A percentile compares a stretch with the other conserved stretches of the same genome.
These are phyloP conservation scores for Salticus scenicus DNA, from an alignment of 2,888 invertebrate species.

Conservation along the genomic window DNA sequence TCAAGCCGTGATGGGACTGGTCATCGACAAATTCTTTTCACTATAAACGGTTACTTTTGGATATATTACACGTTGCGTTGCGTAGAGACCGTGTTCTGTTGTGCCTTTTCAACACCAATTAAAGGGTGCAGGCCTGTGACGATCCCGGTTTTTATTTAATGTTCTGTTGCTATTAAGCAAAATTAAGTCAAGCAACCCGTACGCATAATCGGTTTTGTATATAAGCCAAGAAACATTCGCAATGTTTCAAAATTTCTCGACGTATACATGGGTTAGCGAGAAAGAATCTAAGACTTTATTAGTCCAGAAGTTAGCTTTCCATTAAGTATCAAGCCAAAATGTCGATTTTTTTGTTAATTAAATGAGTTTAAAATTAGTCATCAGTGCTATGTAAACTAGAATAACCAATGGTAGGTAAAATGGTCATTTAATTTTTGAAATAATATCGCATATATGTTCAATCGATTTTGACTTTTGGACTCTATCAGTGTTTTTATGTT, in stretches of 20 bases:
- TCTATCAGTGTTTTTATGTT: too few relatives aligned
- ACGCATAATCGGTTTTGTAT: slow-evolving; percentile 49
- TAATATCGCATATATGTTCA: too few relatives aligned
- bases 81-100: slow-evolving; percentile 55
- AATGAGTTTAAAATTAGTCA: too few relatives aligned
- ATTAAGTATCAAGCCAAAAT: neutral
- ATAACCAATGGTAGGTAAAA: slow-evolving; percentile 49
- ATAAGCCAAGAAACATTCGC: slow-evolving; percentile 22
- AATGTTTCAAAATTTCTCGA: neutral
- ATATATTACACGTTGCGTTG: slow-evolving; percentile 24
- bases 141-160: slow-evolving; percentile 40
- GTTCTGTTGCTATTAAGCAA: slow-evolving; percentile 27
- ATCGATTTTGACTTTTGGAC: too few relatives aligned
- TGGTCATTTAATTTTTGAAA: too few relatives aligned
- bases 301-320: neutral
- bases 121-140: slow-evolving; percentile 47
- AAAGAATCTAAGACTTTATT: too few relatives aligned
- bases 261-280: neutral
- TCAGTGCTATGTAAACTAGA: too few relatives aligned
- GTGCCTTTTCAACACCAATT: slow-evolving; percentile 49
- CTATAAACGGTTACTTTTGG: too few relatives aligned
- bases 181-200: slow-evolving; percentile 41
- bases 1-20: slow-evolving; percentile 48
- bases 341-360: too few relatives aligned
- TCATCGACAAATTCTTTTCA: slow-evolving; percentile 19